phyloP scores from a whole-genome alignment of 2,797 vertebrate genomes.

The Pterois miles region DNA sequence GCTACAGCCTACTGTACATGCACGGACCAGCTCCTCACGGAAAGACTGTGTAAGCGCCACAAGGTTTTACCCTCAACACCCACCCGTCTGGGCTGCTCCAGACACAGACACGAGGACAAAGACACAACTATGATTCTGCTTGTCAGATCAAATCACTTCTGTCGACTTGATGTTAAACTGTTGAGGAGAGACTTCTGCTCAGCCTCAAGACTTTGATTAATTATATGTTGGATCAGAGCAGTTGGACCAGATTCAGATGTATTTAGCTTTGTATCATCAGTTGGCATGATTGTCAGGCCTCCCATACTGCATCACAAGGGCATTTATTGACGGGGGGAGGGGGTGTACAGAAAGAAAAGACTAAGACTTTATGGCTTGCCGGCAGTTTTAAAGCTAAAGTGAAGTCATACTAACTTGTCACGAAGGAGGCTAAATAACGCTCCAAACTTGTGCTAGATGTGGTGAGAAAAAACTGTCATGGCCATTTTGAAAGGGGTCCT shows the following conservation, averaged over 20 bases:
- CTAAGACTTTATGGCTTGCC: not conserved
- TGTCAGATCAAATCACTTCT: constrained; percentile 40
- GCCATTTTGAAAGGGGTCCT: no score
- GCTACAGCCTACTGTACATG: not conserved
- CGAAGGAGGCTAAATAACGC: no score
- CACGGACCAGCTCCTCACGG: constrained; percentile 14
- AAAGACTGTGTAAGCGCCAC: constrained; percentile 35
- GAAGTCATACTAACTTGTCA: no score
- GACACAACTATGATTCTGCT: constrained; percentile 36
- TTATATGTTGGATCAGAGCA: constrained; percentile 4
- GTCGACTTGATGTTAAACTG: constrained; percentile 31
- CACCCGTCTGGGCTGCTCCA: constrained; percentile 39
- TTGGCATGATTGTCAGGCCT: not conserved
- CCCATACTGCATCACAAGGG: constrained; percentile 19
- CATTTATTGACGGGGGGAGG: not conserved
- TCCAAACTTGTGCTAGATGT: no score
- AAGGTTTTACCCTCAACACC: constrained; percentile 30
- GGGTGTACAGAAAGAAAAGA: not conserved
- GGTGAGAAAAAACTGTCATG: no score
- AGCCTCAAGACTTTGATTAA: constrained; percentile 14
- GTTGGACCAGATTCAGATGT: not conserved
- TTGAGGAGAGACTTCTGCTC: constrained; percentile 30
- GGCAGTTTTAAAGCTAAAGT: no score
- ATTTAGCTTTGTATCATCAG: constrained; percentile 13
- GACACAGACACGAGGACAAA: constrained; percentile 47